phyloP scores from a whole-genome alignment of 2,888 invertebrate genomes.

The Spisula subtruncata region DNA sequence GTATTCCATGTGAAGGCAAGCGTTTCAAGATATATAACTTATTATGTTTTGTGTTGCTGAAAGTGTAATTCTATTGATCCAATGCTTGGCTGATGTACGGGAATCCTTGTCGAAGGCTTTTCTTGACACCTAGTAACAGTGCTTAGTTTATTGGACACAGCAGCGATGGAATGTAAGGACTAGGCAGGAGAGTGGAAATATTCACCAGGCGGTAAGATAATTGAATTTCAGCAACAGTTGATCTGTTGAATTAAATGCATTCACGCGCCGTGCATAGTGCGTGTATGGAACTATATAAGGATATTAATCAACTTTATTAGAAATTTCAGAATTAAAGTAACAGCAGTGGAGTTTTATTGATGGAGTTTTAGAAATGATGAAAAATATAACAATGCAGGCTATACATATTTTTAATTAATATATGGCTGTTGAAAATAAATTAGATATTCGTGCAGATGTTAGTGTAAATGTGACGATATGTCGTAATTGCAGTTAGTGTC shows the following conservation, averaged over 20 bases:
- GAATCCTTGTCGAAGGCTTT: constrained; percentile 48
- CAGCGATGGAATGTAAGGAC: constrained; percentile 42
- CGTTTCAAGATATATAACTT: constrained; percentile 68
- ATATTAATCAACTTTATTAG: not conserved
- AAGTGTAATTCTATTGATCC: constrained; percentile 70
- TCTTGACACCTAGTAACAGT: constrained; percentile 41
- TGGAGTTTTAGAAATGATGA: too few relatives aligned
- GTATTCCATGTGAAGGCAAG: constrained; percentile 54
- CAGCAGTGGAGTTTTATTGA: not conserved
- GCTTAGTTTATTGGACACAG: constrained; percentile 50
- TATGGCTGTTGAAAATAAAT: not conserved
- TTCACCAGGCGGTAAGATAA: constrained; percentile 39
- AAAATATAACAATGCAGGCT: not conserved
- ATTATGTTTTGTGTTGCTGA: constrained; percentile 69
- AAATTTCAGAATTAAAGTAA: not conserved
- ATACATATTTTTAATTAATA: not conserved
- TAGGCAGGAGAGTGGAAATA: not conserved
- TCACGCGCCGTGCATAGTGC: not conserved
- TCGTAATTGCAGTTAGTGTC: not conserved
- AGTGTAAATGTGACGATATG: constrained; percentile 1
- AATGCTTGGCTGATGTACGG: constrained; percentile 58
- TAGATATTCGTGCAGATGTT: not conserved
- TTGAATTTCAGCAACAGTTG: constrained; percentile 26
- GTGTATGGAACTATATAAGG: constrained; percentile 8
- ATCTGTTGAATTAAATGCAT: constrained; percentile 25